These are phyloP conservation scores for Papilio helenus DNA, from an alignment of 1,140 invertebrate genomes.

Conservation along the genomic window DNA sequence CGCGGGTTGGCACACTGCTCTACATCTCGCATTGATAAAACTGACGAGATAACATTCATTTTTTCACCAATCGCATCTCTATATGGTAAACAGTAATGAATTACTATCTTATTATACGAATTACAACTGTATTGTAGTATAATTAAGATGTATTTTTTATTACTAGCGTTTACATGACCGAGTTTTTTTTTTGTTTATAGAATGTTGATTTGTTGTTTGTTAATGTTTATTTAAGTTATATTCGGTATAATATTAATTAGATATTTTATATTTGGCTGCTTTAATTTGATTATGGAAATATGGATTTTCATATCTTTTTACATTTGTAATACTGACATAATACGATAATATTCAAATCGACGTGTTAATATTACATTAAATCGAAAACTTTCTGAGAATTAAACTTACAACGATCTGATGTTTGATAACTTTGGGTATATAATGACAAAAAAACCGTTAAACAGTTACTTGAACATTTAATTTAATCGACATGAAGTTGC, in stretches of 20 bases:
- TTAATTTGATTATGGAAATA: no score
- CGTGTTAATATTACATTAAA: constrained; percentile 23
- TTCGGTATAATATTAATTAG: not conserved
- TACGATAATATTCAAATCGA: not conserved
- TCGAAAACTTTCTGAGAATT: constrained; percentile 30
- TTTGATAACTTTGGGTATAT: constrained; percentile 22
- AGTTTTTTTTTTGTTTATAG: constrained; percentile 6
- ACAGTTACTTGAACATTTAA: not conserved
- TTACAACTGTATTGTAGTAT: not conserved
- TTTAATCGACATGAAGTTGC: constrained; percentile 17
- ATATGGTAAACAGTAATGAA: constrained; percentile 32
- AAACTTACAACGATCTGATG: not conserved
- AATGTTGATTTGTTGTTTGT: not conserved
- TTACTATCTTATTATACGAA: not conserved
- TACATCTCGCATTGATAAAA: constrained; percentile 50
- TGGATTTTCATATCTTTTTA: no score
- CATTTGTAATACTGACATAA: not conserved
- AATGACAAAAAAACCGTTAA: not conserved
- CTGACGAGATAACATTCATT: constrained; percentile 27
- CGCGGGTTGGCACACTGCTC: constrained; percentile 51
- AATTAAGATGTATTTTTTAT: constrained; percentile 9
- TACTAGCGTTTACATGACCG: not conserved
- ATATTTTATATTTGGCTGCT: no score
- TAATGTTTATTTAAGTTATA: not conserved
- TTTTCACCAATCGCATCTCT: constrained; percentile 30